Percentiles rank a stretch among this genome's conserved stretches.
Evolutionary conservation across 2,797 vertebrate genomes (phyloP).

Genomic region (Enteromius treurensis): DNA sequence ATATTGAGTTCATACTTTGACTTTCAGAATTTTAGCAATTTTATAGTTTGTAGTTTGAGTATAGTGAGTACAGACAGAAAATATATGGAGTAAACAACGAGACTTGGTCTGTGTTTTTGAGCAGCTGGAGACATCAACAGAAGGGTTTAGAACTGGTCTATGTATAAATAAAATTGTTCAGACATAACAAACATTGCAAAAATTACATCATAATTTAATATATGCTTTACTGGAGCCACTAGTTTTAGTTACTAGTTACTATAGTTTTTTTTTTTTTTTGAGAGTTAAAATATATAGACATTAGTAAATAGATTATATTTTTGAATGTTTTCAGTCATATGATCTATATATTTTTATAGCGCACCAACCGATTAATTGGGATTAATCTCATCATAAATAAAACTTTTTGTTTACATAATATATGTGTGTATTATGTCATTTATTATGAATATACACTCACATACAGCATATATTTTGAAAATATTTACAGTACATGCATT

Average conservation of each 20-base stretch:
- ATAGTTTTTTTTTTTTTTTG: too few species aligned
- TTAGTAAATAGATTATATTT: not conserved
- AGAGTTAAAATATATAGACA: not conserved
- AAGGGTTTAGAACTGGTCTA: not conserved
- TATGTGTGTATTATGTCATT: too few species aligned
- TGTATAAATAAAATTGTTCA: not conserved
- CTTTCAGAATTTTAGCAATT: slow-evolving; percentile 26
- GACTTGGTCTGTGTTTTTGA: not conserved
- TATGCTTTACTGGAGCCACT: too few species aligned
- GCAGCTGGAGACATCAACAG: not conserved
- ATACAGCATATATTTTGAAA: too few species aligned
- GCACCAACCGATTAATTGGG: too few species aligned
- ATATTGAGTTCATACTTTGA: slow-evolving; percentile 31
- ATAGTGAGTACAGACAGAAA: not conserved
- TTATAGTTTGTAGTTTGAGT: not conserved
- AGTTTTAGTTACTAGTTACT: too few species aligned
- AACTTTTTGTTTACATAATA: too few species aligned
- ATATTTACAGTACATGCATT: too few species aligned
- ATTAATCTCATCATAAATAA: too few species aligned
- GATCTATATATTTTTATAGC: not conserved
- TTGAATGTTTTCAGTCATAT: not conserved
- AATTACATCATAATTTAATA: not conserved
- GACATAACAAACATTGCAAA: not conserved
- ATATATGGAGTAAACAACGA: not conserved
- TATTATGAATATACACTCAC: too few species aligned